These are phyloP conservation scores for Lacanobia oleracea DNA, from an alignment of 2,888 invertebrate species.

Conservation along the genomic window DNA sequence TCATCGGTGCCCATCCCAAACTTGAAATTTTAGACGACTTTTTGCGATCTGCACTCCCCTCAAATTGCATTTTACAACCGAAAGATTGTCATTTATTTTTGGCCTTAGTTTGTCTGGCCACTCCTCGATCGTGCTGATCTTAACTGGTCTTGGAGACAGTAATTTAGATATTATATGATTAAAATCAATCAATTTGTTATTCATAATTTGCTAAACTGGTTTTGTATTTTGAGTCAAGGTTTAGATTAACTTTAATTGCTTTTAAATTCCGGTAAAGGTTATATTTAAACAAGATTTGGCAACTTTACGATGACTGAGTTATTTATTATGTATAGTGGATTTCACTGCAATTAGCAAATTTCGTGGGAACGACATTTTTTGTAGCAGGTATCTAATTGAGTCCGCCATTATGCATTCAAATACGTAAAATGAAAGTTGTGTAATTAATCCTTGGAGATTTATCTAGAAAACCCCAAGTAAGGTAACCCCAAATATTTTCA, in stretches of 20 bases:
- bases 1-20: conserved; percentile 54
- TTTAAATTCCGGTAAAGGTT: conserved; percentile 30
- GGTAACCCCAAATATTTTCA: neutral
- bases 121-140: conserved; percentile 12
- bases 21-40: conserved; percentile 53
- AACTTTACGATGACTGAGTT: conserved; percentile 41
- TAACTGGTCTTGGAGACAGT: conserved; percentile 11
- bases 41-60: conserved; percentile 34
- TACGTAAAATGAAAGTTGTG: conserved; percentile 4
- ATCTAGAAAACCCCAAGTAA: neutral
- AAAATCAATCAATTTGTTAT: conserved; percentile 37
- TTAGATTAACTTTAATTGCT: conserved; percentile 32
- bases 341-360: conserved; percentile 19
- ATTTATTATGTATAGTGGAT: neutral
- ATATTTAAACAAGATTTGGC: conserved; percentile 26
- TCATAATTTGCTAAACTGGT: conserved; percentile 39
- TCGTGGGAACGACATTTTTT: conserved; percentile 42
- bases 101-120: neutral
- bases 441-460: conserved; percentile 4
- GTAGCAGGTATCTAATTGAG: neutral
- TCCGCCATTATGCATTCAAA: conserved; percentile 15
- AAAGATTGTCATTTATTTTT: conserved; percentile 19
- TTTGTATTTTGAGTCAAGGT: conserved; percentile 54
- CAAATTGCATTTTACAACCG: conserved; percentile 19
- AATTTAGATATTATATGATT: conserved; percentile 16